Conservation (phyloP, 1,140 invertebrate species). For the Sitophilus oryzae region DNA sequence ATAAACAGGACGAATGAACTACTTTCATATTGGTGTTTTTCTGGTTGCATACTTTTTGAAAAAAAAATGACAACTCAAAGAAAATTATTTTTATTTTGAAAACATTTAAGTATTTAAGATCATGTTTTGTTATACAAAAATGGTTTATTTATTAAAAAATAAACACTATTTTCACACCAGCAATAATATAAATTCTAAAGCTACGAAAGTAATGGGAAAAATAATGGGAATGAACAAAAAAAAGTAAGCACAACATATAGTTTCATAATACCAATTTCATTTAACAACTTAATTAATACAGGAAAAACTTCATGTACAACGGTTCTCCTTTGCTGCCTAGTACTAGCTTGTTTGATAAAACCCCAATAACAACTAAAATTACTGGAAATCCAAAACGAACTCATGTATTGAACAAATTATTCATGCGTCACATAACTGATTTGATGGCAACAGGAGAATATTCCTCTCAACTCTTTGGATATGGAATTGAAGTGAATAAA, state of each 20-base stretch:
- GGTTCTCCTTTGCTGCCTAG: constrained; percentile 17
- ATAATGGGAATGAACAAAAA: constrained; percentile 20
- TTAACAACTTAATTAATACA: too few species aligned
- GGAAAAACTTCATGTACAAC: constrained; percentile 26
- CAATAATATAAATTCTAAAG: neutral
- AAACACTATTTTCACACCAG: constrained; percentile 9
- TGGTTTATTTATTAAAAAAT: too few species aligned
- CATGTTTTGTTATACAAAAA: too few species aligned
- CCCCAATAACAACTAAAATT: constrained; percentile 17
- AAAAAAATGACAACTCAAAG: too few species aligned
- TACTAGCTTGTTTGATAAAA: constrained; percentile 16
- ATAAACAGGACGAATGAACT: too few species aligned
- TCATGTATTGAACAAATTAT: constrained; percentile 66
- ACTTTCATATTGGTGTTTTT: too few species aligned
- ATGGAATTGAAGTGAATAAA: constrained; percentile 61
- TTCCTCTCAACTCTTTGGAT: constrained; percentile 52
- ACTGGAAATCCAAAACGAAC: constrained; percentile 43
- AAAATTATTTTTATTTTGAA: too few species aligned
- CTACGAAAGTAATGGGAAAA: constrained; percentile 24
- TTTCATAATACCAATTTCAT: neutral
- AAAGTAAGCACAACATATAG: constrained; percentile 16
- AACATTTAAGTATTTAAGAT: too few species aligned
- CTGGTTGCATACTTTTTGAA: too few species aligned
- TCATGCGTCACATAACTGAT: constrained; percentile 72
- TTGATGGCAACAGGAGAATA: constrained; percentile 63